A percentile compares a stretch with the other conserved stretches of the same genome.
These are phyloP conservation scores for Lamellibrachia luymesi DNA, from an alignment of 1,140 invertebrate genomes.

Conservation along the genomic window DNA sequence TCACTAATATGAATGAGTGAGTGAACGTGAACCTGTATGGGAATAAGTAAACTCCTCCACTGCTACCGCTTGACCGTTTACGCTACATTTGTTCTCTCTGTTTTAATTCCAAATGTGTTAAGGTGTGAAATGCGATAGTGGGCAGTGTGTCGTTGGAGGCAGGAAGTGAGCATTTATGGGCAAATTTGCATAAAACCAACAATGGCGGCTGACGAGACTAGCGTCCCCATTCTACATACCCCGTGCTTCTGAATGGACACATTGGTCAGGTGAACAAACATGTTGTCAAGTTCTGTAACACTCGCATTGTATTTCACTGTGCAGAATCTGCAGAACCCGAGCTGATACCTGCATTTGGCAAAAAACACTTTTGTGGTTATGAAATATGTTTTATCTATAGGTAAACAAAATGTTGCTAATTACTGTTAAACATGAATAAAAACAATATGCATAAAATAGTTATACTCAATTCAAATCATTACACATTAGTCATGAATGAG, in stretches of 20 bases:
- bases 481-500: background rate
- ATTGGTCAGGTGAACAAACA: conserved; percentile 85
- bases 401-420: no score
- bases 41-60: no score
- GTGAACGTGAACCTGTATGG: no score
- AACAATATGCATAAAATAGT: background rate
- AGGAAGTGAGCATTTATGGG: no score
- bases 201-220: no score
- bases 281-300: conserved; percentile 72
- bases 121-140: no score
- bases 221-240: conserved; percentile 57
- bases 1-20: no score
- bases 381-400: background rate
- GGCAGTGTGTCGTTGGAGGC: no score
- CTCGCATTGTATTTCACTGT: conserved; percentile 72
- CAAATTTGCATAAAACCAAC: no score
- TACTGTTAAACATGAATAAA: background rate
- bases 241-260: conserved; percentile 86
- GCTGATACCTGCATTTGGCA: conserved; percentile 49
- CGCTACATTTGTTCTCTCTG: no score
- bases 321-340: conserved; percentile 83
- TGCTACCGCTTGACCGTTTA: no score
- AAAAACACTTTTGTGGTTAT: background rate
- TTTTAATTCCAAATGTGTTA: no score
- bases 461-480: background rate